Evolutionary conservation across 2,888 invertebrate genomes (phyloP).

Genomic region (Drosophila mimica): DNA sequence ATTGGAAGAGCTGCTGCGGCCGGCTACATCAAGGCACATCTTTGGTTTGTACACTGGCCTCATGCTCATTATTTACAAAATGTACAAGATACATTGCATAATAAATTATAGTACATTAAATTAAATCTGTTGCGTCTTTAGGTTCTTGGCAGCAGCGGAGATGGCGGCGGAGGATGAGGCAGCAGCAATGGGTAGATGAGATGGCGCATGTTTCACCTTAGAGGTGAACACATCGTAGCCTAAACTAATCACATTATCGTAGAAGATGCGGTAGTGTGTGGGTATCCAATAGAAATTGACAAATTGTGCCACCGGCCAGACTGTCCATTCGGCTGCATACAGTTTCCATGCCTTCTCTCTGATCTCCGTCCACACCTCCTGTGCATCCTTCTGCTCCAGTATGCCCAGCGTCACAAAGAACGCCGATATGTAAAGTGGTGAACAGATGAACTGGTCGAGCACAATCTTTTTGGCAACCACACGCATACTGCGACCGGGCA

Average conservation of each 20-base stretch:
- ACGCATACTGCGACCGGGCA: conserved; percentile 89
- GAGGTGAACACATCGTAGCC: conserved; percentile 95
- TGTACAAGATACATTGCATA: conserved; percentile 12
- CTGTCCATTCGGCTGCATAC: conserved; percentile 94
- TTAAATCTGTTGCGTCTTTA: conserved; percentile 25
- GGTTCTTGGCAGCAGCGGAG: conserved; percentile 25
- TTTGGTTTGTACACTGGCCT: conserved; percentile 1
- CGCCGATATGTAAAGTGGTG: conserved; percentile 91
- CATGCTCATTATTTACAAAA: conserved; percentile 16
- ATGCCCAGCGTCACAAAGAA: conserved; percentile 92
- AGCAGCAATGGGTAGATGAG: conserved; percentile 40
- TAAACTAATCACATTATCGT: conserved; percentile 93
- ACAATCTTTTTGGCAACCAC: conserved; percentile 91
- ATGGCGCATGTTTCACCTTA: conserved; percentile 88
- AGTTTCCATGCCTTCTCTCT: conserved; percentile 90
- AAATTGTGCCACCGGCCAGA: conserved; percentile 97
- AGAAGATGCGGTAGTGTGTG: conserved; percentile 92
- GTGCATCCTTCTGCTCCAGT: conserved; percentile 88
- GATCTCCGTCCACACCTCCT: conserved; percentile 89
- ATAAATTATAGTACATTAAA: not conserved
- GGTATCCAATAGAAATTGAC: conserved; percentile 96
- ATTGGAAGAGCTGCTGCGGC: conserved; percentile 16
- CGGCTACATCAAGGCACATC: conserved; percentile 14
- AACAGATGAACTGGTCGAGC: conserved; percentile 93
- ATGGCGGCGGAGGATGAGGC: conserved; percentile 2